These are phyloP conservation scores for Todiramphus chloris DNA, from an alignment of 2,113 vertebrate species.

Conservation along the genomic window DNA sequence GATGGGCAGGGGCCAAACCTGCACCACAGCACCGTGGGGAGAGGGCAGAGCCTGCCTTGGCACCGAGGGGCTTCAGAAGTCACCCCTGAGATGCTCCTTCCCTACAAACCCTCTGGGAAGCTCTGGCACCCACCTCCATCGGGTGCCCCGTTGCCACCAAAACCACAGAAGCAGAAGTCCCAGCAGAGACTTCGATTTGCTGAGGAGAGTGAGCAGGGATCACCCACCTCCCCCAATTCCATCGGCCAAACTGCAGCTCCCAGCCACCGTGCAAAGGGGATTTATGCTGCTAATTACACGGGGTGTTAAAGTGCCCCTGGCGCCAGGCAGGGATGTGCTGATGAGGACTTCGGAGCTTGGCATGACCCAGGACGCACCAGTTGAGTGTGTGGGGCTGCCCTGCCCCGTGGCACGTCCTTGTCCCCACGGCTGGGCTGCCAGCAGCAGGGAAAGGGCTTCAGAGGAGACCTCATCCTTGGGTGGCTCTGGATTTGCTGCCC, in stretches of 20 bases:
- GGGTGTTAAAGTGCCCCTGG: neutral
- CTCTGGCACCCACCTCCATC: neutral
- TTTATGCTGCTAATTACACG: neutral
- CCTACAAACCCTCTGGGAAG: neutral
- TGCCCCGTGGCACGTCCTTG: fast-evolving
- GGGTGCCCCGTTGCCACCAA: neutral
- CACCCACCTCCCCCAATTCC: neutral
- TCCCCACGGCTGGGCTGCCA: neutral
- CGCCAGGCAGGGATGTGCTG: neutral
- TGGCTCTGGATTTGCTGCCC: neutral
- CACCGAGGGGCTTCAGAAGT: neutral
- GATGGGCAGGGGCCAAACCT: neutral
- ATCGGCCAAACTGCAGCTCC: neutral
- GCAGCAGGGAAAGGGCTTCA: neutral
- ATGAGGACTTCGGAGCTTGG: neutral
- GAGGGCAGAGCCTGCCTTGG: neutral
- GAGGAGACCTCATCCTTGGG: neutral
- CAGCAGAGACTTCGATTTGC: fast-evolving
- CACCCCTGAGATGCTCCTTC: neutral
- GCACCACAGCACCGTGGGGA: fast-evolving
- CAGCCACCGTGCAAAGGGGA: neutral
- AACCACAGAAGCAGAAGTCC: fast-evolving
- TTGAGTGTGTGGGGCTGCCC: neutral
- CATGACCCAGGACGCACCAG: neutral
- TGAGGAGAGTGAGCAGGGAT: neutral